Evolutionary conservation across 2,888 invertebrate genomes (phyloP), one percentile per base, ranked within the genome.

Genomic region (Morinoia aosen): DNA sequence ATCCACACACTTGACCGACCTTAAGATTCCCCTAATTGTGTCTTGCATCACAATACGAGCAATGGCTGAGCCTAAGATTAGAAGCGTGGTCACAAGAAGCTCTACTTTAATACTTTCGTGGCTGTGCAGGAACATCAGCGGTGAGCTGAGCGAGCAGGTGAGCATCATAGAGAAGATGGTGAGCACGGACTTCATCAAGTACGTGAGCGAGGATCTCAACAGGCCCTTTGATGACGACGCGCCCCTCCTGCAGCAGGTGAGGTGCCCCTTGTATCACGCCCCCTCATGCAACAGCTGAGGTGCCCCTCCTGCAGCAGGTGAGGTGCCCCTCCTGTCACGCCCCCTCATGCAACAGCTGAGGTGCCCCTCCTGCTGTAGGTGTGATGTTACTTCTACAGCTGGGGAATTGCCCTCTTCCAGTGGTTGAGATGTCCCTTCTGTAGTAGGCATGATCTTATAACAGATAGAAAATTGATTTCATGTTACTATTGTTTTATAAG

Each of bases 131-230:
- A 99, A 99, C 97, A 97, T 99, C 96, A 98, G 99, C 96, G 99
- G 99, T 96, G 99, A 99, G 97, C 98, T 99, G 95, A 98, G 98
- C 96, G 99, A 99, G 98, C 98, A 99, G 98, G 98, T 99, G 97
- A 98, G 98, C 97, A 98, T 99, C 48, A 99, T 99, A 97, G 99
- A 99, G 97, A 99, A 99, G 97, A 99, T 99, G 99, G 98, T 99
- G 97, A 98, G 98, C 96, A 98, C 99, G 95, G 99, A 99, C 97
- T 99, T 99, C 97, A 98, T 98, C 97, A 98, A 98, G 97, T 99
- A 99, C 97, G 98, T 99, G 95, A 98, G 99, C 8, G 98, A 98
- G 39, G 99, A 99, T 61, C 96, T 96, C 95, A 96, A 96, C 95
- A 91, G 96, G 61, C 96, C 96, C 7, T 96, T 96, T 56, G 96